Conservation (phyloP, 1,140 invertebrate species). For the Bombus terrestris region DNA sequence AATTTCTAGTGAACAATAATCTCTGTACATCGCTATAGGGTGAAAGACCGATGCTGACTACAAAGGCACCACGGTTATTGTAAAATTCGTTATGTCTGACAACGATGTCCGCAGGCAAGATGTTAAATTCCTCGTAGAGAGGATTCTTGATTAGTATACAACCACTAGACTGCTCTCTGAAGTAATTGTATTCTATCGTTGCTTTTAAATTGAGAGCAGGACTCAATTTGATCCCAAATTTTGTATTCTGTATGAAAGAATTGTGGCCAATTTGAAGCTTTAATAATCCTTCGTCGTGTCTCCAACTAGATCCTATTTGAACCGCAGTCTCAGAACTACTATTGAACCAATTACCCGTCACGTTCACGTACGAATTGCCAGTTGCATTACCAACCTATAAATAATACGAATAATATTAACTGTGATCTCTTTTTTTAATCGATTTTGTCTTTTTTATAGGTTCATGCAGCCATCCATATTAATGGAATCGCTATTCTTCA, state of each 20-base stretch:
- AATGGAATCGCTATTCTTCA: background rate
- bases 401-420: background rate
- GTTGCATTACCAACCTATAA: slow-evolving; percentile 88
- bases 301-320: slow-evolving; percentile 92
- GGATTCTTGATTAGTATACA: slow-evolving; percentile 94
- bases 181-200: slow-evolving; percentile 93
- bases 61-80: slow-evolving; percentile 93
- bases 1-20: slow-evolving; percentile 94
- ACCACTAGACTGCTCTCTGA: slow-evolving; percentile 91
- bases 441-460: background rate
- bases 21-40: slow-evolving; percentile 92
- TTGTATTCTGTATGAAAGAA: slow-evolving; percentile 89
- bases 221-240: slow-evolving; percentile 90
- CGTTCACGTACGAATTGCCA: slow-evolving; percentile 89
- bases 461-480: background rate
- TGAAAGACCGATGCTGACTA: slow-evolving; percentile 93
- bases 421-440: background rate
- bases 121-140: slow-evolving; percentile 88
- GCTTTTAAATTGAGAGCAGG: slow-evolving; percentile 93
- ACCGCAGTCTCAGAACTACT: slow-evolving; percentile 89
- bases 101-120: slow-evolving; percentile 86
- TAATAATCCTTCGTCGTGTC: slow-evolving; percentile 83
- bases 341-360: slow-evolving; percentile 93
- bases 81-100: slow-evolving; percentile 96
- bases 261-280: slow-evolving; percentile 94